phyloP scores from a whole-genome alignment of 2,888 invertebrate species.

The Limnephilus auricula region DNA sequence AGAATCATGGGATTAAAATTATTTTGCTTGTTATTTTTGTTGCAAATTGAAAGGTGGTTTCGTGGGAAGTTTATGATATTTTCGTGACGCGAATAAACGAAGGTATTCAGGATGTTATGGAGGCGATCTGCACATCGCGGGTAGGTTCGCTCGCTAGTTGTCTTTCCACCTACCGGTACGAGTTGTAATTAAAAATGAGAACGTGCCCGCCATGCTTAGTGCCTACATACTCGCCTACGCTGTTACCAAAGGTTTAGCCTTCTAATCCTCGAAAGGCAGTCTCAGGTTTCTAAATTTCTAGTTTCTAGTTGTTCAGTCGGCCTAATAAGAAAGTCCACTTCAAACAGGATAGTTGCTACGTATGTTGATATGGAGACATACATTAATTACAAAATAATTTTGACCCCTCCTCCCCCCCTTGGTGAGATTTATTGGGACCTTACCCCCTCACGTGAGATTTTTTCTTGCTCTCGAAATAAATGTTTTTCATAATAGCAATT shows the following conservation, averaged over 20 bases:
- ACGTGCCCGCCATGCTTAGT: background rate
- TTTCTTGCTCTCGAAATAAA: no score
- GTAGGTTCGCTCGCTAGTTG: background rate
- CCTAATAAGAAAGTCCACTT: no score
- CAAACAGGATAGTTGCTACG: no score
- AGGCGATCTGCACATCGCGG: background rate
- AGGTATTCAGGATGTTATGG: background rate
- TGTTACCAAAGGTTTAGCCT: background rate
- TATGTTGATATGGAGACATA: no score
- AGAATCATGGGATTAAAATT: background rate
- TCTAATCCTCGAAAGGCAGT: background rate
- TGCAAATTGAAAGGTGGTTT: background rate
- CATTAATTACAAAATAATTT: no score
- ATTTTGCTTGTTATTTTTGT: background rate
- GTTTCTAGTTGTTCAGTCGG: no score
- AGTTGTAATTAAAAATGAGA: background rate
- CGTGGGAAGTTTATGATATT: background rate
- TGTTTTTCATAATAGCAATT: no score
- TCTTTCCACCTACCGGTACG: background rate
- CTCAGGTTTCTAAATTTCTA: background rate
- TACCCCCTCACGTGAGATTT: no score
- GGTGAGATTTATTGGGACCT: no score
- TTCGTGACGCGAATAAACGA: background rate
- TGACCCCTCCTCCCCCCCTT: no score
- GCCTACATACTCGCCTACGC: background rate